These are phyloP conservation scores for Emydocephalus ijimae DNA, from an alignment of 2,113 vertebrate species.

Conservation along the genomic window DNA sequence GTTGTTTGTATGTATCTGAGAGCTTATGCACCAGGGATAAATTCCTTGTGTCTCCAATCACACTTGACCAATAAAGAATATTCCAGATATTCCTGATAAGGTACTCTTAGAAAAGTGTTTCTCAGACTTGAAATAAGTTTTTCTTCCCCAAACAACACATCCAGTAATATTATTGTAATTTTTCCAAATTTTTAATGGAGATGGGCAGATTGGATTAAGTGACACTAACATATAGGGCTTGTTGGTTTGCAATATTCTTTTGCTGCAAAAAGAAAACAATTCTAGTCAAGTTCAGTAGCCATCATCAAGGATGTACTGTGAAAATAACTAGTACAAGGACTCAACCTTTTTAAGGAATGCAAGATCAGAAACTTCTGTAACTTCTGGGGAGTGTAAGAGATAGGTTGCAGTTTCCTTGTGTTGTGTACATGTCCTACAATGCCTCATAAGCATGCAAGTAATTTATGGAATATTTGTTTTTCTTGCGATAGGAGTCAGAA, in stretches of 20 bases:
- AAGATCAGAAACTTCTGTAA: not conserved
- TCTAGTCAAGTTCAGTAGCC: not conserved
- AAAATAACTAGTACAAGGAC: not conserved
- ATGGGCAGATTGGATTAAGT: not conserved
- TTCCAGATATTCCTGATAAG: not conserved
- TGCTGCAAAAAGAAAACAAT: not conserved
- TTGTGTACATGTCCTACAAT: not conserved
- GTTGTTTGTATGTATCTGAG: not conserved
- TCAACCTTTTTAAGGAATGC: not conserved
- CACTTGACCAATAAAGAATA: not conserved
- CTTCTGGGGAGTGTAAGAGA: not conserved
- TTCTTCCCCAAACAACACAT: not conserved
- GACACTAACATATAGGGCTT: not conserved
- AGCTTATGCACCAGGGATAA: not conserved
- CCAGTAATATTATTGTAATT: not conserved
- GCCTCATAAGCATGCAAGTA: not conserved
- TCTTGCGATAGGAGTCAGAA: not conserved
- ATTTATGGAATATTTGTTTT: not conserved
- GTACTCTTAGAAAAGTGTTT: not conserved
- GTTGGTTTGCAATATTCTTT: not conserved
- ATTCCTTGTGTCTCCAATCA: not conserved
- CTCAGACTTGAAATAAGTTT: not conserved
- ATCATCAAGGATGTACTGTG: not conserved
- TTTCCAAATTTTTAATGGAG: not conserved
- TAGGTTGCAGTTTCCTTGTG: not conserved